phyloP scores from a whole-genome alignment of 2,113 vertebrate species.

The Eudorcas thomsonii region DNA sequence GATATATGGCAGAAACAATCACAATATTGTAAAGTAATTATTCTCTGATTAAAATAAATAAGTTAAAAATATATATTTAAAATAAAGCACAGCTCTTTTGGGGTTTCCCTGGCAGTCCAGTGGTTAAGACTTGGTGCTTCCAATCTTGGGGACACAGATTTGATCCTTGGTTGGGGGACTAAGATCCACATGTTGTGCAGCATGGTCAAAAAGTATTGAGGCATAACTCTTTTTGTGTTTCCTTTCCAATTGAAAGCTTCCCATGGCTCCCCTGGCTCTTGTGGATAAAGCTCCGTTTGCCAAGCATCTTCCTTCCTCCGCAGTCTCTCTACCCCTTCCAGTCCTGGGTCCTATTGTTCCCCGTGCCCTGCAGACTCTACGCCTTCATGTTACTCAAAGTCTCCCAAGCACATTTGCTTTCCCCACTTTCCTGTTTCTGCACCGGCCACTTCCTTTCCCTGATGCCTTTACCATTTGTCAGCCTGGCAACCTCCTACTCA shows the following conservation, averaged over 20 bases:
- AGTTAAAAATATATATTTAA: not conserved
- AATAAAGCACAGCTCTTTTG: not conserved
- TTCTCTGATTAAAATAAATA: not conserved
- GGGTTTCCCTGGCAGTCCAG: not conserved
- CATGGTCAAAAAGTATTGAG: not conserved
- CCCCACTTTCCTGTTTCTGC: not conserved
- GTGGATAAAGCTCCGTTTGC: not conserved
- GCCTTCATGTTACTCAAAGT: rapidly evolving
- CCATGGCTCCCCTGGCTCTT: not conserved
- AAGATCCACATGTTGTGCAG: not conserved
- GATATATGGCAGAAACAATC: not conserved
- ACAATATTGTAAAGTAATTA: not conserved
- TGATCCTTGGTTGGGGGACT: not conserved
- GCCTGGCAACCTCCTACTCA: not conserved
- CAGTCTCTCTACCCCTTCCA: not conserved
- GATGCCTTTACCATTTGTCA: not conserved
- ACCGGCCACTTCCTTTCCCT: not conserved
- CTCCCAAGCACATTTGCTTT: not conserved
- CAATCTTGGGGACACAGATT: not conserved
- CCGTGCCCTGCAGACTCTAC: not conserved
- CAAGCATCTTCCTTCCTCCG: not conserved
- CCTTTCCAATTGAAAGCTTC: not conserved
- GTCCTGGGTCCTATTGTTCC: no score
- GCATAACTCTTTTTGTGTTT: not conserved
- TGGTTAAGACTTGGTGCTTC: not conserved